Evolutionary conservation across 2,113 vertebrate genomes (phyloP).

Genomic region (Danionella cerebrum): DNA sequence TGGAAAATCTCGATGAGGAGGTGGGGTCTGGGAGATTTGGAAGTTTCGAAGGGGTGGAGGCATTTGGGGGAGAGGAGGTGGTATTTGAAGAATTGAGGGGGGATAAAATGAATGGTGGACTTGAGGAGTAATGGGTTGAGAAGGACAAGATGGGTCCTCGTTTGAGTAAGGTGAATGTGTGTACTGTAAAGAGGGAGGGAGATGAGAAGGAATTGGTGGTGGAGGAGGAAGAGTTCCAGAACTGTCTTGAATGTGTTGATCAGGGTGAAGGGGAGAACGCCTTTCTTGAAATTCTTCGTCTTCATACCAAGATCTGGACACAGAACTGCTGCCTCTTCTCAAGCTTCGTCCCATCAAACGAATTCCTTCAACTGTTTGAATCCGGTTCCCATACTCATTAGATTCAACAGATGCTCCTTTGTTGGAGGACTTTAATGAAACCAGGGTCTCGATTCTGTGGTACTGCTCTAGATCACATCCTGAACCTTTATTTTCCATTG

Average conservation of each 20-base stretch:
- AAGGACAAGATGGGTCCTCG: constrained; percentile 32
- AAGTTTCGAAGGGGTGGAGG: no score
- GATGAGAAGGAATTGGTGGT: constrained; percentile 43
- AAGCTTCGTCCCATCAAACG: constrained; percentile 76
- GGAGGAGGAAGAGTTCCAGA: constrained; percentile 11
- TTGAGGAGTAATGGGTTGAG: constrained; percentile 52
- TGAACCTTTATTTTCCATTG: constrained; percentile 39
- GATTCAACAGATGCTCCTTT: constrained; percentile 86
- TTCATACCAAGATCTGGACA: constrained; percentile 63
- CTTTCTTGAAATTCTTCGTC: constrained; percentile 66
- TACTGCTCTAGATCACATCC: constrained; percentile 64
- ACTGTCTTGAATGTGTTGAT: constrained; percentile 51
- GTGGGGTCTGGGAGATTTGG: constrained; percentile 24
- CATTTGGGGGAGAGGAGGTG: constrained; percentile 38
- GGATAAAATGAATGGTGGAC: constrained; percentile 47
- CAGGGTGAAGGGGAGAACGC: constrained; percentile 47
- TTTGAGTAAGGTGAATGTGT: constrained; percentile 45
- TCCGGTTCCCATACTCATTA: constrained; percentile 77
- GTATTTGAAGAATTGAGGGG: constrained; percentile 40
- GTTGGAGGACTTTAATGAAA: constrained; percentile 79
- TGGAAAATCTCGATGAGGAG: constrained; percentile 5
- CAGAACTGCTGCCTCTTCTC: constrained; percentile 63
- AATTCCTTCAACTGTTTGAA: constrained; percentile 92
- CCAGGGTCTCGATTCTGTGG: constrained; percentile 87
- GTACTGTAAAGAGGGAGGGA: constrained; percentile 55